Conservation (phyloP, 1,140 invertebrate genomes). For the Heliconius eleuchia region DNA sequence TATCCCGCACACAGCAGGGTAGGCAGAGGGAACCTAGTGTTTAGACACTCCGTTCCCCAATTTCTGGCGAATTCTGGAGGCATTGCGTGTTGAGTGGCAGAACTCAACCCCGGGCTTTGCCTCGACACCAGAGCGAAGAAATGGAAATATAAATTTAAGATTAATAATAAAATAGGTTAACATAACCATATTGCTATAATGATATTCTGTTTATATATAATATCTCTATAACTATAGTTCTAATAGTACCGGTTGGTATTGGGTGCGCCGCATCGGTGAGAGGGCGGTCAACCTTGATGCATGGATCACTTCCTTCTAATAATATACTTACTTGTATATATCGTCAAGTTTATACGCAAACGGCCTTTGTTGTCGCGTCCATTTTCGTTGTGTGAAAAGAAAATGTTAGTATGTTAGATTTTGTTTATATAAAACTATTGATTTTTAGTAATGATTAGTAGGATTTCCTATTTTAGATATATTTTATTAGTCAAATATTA, state of each 20-base stretch:
- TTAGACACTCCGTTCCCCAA: neutral
- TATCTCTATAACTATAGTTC: neutral
- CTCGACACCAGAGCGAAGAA: too few species aligned
- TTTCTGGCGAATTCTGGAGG: neutral
- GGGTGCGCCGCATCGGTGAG: slow-evolving; percentile 60
- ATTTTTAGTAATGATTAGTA: too few species aligned
- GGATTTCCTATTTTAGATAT: too few species aligned
- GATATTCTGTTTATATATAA: too few species aligned
- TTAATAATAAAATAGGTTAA: neutral
- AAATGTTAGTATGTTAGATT: too few species aligned
- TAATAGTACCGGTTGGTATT: slow-evolving; percentile 41
- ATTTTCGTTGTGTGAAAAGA: too few species aligned
- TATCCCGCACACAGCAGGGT: too few species aligned
- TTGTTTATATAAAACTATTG: too few species aligned
- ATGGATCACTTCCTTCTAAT: slow-evolving; percentile 61
- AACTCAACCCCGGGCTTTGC: too few species aligned
- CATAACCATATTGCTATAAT: neutral
- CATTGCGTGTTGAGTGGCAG: too few species aligned
- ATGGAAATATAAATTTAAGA: too few species aligned
- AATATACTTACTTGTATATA: slow-evolving; percentile 17
- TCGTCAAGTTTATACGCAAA: slow-evolving; percentile 28
- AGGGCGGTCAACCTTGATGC: slow-evolving; percentile 63
- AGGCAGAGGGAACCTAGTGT: neutral
- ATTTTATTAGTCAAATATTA: too few species aligned
- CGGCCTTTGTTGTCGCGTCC: neutral